Conservation (phyloP, 2,113 vertebrate genomes). For the Malurus melanocephalus region DNA sequence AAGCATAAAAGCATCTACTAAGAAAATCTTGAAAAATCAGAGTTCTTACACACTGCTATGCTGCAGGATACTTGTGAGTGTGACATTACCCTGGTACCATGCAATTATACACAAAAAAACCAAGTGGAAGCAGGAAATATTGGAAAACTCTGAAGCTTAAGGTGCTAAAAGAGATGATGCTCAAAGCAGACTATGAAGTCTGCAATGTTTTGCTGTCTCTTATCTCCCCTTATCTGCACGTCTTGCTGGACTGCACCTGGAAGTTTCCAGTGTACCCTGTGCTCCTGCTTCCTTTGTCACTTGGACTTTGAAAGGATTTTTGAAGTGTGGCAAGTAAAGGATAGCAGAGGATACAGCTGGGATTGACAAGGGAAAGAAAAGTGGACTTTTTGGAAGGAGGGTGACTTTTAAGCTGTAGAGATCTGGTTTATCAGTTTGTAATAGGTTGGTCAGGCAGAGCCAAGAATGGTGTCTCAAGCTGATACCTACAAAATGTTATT, state of each 20-base stretch:
- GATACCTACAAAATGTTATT: neutral
- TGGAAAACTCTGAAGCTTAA: neutral
- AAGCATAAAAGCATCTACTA: neutral
- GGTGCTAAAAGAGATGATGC: neutral
- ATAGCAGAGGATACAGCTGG: neutral
- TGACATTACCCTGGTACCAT: neutral
- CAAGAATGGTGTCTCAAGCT: neutral
- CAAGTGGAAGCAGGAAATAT: neutral
- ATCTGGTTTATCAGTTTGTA: neutral
- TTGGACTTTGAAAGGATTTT: neutral
- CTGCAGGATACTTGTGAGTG: neutral
- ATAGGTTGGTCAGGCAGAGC: neutral
- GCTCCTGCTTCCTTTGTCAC: neutral
- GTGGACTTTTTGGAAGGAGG: neutral
- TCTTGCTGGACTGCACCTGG: neutral
- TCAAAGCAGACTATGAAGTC: neutral
- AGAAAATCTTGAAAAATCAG: neutral
- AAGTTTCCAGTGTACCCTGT: neutral
- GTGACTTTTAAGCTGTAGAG: neutral
- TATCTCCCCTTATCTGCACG: neutral
- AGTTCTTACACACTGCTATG: neutral
- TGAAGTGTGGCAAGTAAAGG: neutral
- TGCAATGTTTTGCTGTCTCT: neutral
- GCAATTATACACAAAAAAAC: neutral
- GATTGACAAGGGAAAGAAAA: neutral